Conservation (phyloP, 2,113 vertebrate genomes). For the Boleophthalmus pectinirostris region DNA sequence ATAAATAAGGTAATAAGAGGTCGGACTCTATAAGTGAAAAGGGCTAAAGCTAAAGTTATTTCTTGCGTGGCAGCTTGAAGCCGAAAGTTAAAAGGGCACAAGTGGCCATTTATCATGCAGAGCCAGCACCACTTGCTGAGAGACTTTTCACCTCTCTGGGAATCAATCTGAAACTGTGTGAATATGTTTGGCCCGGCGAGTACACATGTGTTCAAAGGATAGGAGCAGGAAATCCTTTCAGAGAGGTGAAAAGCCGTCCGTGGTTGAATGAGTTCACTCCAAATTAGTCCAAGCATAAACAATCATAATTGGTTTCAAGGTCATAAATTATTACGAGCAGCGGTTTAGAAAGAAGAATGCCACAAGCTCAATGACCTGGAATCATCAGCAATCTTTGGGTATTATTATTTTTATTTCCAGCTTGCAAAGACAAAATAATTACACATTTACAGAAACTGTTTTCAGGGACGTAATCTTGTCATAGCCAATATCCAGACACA, state of each 20-base stretch:
- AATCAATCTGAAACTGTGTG: slow-evolving; percentile 42
- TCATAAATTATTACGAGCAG: slow-evolving; percentile 67
- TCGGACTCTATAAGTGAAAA: not conserved
- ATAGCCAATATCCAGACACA: not conserved
- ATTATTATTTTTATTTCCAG: slow-evolving; percentile 14
- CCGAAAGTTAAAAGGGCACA: slow-evolving; percentile 28
- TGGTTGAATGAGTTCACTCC: slow-evolving; percentile 56
- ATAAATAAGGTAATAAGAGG: slow-evolving; percentile 1
- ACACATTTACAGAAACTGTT: not conserved
- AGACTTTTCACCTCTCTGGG: slow-evolving; percentile 23
- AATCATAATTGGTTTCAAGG: slow-evolving; percentile 70
- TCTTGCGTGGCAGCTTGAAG: slow-evolving; percentile 18
- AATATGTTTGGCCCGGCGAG: not conserved
- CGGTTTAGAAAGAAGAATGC: slow-evolving; percentile 49
- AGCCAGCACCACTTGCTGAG: slow-evolving; percentile 28
- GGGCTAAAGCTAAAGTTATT: not conserved
- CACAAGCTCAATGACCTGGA: slow-evolving; percentile 65
- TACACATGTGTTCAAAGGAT: slow-evolving; percentile 13
- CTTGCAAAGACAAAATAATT: slow-evolving; percentile 35
- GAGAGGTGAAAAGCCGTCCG: slow-evolving; percentile 57
- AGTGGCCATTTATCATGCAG: slow-evolving; percentile 48
- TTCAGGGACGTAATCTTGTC: not conserved
- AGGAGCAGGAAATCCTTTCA: slow-evolving; percentile 30
- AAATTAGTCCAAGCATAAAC: slow-evolving; percentile 69
- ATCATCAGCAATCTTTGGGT: slow-evolving; percentile 45